These are phyloP conservation scores for Brassicogethes aeneus DNA, from an alignment of 2,888 invertebrate species.

Conservation along the genomic window DNA sequence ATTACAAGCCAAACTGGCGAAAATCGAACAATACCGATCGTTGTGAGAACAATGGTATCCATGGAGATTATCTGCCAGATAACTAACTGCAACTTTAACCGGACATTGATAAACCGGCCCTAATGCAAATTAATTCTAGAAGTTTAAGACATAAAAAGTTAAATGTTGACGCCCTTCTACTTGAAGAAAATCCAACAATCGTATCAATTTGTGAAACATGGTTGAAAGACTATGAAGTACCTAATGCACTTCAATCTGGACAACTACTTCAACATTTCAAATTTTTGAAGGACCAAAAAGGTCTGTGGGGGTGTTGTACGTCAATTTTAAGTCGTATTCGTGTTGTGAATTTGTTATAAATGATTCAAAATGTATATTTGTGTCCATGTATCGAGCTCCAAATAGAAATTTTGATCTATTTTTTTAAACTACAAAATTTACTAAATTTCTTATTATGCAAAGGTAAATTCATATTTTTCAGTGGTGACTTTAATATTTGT, in stretches of 20 bases:
- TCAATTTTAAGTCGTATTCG: background rate
- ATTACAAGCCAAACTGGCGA: no score
- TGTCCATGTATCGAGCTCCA: slow-evolving; percentile 1
- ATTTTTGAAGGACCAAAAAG: background rate
- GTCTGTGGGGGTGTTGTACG: background rate
- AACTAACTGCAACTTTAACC: no score
- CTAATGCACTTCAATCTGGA: background rate
- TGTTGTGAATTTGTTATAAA: slow-evolving; percentile 1
- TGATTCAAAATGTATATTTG: background rate
- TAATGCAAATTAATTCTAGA: no score
- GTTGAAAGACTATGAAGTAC: background rate
- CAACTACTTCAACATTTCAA: background rate
- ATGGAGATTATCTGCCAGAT: background rate
- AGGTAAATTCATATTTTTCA: background rate
- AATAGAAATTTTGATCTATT: background rate
- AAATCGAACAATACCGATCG: no score
- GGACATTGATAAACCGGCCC: no score
- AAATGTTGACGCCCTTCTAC: background rate
- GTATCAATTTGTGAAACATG: background rate
- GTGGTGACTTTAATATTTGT: background rate
- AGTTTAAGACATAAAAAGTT: no score
- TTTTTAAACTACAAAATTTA: background rate
- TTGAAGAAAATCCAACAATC: background rate
- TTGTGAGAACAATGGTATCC: no score
- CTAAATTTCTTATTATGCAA: background rate